Conservation (phyloP, 2,113 vertebrate species). For the Anser cygnoides region DNA sequence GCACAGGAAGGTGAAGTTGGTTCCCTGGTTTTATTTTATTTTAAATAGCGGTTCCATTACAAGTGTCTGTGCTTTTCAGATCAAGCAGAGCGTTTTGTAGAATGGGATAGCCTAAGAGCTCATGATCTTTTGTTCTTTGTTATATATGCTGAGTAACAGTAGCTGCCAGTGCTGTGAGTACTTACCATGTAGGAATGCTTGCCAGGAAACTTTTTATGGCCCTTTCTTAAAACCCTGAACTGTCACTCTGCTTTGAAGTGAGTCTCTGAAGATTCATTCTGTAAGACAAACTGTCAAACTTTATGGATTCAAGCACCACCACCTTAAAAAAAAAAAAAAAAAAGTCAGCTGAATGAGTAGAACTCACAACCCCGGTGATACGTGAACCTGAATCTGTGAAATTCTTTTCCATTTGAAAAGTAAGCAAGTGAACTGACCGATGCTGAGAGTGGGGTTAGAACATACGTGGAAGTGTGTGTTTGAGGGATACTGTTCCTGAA, state of each 20-base stretch:
- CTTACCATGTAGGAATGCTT: background rate
- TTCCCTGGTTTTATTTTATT: background rate
- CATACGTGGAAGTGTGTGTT: background rate
- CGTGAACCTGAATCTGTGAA: background rate
- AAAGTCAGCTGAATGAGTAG: background rate
- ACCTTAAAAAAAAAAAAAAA: background rate
- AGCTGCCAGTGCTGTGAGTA: background rate
- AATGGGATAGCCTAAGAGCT: background rate
- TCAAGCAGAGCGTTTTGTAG: background rate
- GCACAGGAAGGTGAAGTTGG: background rate
- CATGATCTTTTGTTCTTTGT: background rate
- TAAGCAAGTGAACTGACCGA: background rate
- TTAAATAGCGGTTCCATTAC: background rate
- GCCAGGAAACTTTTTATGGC: background rate
- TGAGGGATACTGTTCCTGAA: background rate
- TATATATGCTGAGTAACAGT: background rate
- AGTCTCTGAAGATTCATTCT: background rate
- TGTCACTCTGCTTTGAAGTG: background rate
- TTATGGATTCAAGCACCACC: background rate
- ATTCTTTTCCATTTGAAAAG: background rate
- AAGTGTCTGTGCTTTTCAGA: background rate
- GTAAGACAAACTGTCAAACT: background rate
- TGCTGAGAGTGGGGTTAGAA: background rate
- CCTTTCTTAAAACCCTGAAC: background rate
- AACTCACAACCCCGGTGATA: background rate